A percentile compares a stretch with the other conserved stretches of the same genome.
phyloP scores from a whole-genome alignment of 2,113 vertebrate species.

The Dromas ardeola region DNA sequence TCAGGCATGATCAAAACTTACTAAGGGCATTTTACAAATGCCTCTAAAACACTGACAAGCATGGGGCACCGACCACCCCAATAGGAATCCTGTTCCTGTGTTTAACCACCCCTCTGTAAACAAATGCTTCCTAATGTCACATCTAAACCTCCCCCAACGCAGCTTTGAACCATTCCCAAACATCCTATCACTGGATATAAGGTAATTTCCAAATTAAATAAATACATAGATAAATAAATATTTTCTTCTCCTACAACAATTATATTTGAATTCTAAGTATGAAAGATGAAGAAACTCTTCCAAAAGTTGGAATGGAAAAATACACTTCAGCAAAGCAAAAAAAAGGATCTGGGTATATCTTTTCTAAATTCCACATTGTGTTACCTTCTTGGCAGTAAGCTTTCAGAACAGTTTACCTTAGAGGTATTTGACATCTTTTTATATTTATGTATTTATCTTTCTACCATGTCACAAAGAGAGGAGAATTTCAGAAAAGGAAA shows the following conservation, averaged over 20 bases:
- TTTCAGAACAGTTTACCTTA: neutral
- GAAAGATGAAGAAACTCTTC: neutral
- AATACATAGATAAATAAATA: neutral
- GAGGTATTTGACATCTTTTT: neutral
- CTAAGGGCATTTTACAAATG: neutral
- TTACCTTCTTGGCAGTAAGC: neutral
- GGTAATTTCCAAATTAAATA: neutral
- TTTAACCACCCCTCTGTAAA: neutral
- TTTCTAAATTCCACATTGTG: neutral
- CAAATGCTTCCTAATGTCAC: neutral
- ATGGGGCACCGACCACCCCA: fast-evolving
- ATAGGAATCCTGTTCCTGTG: neutral
- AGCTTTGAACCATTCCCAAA: neutral
- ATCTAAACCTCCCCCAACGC: neutral
- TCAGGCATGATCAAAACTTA: neutral
- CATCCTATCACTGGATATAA: neutral
- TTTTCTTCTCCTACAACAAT: neutral
- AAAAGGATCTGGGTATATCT: neutral
- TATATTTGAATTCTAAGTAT: neutral
- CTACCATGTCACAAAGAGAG: neutral
- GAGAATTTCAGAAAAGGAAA: neutral
- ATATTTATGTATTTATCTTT: neutral
- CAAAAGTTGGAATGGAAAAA: neutral
- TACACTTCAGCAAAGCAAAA: neutral
- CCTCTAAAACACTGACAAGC: neutral